These are phyloP conservation scores for Chionodraco myersi DNA, from an alignment of 2,113 vertebrate species.

Conservation along the genomic window DNA sequence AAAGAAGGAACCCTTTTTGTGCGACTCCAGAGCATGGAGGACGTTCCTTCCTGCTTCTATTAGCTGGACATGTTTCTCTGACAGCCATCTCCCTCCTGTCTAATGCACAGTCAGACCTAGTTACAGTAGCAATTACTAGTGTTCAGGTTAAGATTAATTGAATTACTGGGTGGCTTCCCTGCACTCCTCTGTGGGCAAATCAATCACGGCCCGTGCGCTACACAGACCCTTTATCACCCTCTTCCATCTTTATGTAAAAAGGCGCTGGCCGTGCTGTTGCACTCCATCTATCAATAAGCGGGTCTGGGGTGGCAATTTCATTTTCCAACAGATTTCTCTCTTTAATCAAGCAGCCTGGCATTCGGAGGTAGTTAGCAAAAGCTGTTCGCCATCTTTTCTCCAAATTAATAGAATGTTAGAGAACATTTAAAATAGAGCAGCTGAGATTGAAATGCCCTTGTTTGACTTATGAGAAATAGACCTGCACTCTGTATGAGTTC, in stretches of 20 bases:
- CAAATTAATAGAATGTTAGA: conserved; percentile 22
- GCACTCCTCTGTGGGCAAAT: conserved; percentile 74
- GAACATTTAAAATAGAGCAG: conserved; percentile 21
- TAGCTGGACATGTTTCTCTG: conserved; percentile 71
- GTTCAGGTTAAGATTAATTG: conserved; percentile 83
- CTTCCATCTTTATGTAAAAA: conserved; percentile 79
- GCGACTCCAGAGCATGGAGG: conserved; percentile 74
- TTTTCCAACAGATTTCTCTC: conserved; percentile 76
- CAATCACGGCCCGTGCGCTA: conserved; percentile 67
- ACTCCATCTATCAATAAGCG: conserved; percentile 79
- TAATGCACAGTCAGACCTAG: conserved; percentile 74
- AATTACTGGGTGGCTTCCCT: conserved; percentile 79
- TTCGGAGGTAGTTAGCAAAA: conserved; percentile 43
- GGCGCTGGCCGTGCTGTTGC: conserved; percentile 70
- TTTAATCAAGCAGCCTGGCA: conserved; percentile 71
- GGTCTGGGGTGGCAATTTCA: conserved; percentile 70
- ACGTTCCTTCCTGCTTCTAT: conserved; percentile 77
- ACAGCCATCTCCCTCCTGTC: conserved; percentile 79
- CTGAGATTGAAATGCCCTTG: neutral
- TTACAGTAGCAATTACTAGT: conserved; percentile 82
- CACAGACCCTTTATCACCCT: conserved; percentile 71
- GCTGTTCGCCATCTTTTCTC: conserved; percentile 36
- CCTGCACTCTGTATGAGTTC: neutral
- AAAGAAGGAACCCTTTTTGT: conserved; percentile 32
- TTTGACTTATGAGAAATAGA: conserved; percentile 28